Evolutionary conservation across 1,140 invertebrate genomes (phyloP).

Genomic region (Drosophila bocqueti): DNA sequence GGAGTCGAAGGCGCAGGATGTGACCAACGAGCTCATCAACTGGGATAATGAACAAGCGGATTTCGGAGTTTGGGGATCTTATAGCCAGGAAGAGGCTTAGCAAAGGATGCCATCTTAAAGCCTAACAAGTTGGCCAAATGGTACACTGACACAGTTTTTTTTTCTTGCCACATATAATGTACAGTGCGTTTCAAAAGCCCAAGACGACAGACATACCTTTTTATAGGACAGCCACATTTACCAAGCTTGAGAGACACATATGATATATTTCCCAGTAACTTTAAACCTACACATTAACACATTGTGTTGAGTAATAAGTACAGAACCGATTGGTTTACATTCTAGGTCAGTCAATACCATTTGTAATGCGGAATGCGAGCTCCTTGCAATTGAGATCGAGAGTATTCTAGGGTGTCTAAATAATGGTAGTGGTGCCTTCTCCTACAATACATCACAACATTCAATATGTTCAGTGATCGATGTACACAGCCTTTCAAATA

Average conservation of each 20-base stretch:
- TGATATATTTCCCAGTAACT: background rate
- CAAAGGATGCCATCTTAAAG: background rate
- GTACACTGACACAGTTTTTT: background rate
- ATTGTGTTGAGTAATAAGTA: too few species aligned
- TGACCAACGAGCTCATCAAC: background rate
- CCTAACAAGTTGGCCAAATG: background rate
- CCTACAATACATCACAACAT: too few species aligned
- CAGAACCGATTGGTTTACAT: too few species aligned
- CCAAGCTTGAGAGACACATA: background rate
- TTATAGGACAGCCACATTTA: background rate
- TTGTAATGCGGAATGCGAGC: too few species aligned
- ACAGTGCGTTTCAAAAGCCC: constrained; percentile 14
- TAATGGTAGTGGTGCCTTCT: too few species aligned
- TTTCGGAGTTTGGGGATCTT: background rate
- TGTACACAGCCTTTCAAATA: too few species aligned
- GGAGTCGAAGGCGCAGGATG: too few species aligned
- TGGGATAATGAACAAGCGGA: constrained; percentile 10
- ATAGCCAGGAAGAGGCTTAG: background rate
- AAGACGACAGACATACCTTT: constrained; percentile 1
- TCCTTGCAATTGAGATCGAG: too few species aligned
- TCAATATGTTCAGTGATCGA: too few species aligned
- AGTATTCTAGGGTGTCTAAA: too few species aligned
- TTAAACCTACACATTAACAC: too few species aligned
- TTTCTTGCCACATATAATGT: background rate
- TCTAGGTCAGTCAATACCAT: background rate